These are phyloP conservation scores for Neelides folsomi DNA, from an alignment of 2,888 invertebrate genomes.

Conservation along the genomic window DNA sequence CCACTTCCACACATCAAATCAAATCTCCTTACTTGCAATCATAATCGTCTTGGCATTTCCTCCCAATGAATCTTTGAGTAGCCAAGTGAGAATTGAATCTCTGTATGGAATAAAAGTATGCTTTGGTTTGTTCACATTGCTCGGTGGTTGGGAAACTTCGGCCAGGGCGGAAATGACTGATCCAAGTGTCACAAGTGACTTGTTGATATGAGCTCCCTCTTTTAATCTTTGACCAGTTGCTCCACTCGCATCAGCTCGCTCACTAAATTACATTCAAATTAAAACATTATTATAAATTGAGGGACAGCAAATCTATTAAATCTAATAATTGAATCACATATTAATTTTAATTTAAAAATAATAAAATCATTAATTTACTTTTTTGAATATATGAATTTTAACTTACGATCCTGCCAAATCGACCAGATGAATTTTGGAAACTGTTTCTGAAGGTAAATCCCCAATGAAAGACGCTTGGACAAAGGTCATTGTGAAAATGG, in stretches of 20 bases:
- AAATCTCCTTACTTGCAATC: conserved; percentile 51
- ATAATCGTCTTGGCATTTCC: conserved; percentile 84
- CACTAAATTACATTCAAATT: conserved; percentile 43
- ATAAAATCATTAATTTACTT: neutral
- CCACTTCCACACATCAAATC: neutral
- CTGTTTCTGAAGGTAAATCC: conserved; percentile 76
- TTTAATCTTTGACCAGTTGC: conserved; percentile 76
- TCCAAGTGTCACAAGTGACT: conserved; percentile 73
- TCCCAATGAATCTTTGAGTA: conserved; percentile 73
- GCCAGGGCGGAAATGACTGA: conserved; percentile 77
- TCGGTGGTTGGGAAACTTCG: conserved; percentile 28
- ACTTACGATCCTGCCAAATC: conserved; percentile 71
- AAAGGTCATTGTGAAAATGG: conserved; percentile 80
- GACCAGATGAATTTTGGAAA: conserved; percentile 76
- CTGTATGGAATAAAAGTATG: conserved; percentile 66
- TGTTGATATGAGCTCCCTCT: conserved; percentile 81
- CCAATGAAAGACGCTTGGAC: conserved; percentile 61
- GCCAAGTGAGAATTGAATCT: conserved; percentile 76
- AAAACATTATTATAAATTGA: neutral
- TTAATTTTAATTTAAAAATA: neutral
- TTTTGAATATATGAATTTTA: conserved; percentile 1
- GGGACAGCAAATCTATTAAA: neutral
- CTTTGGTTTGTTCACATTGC: neutral
- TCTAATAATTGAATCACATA: neutral
- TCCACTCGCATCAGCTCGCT: conserved; percentile 75